A percentile compares a stretch with the other conserved stretches of the same genome.
phyloP scores from a whole-genome alignment of 2,113 vertebrate species.

The Coptodon bakossiorum region DNA sequence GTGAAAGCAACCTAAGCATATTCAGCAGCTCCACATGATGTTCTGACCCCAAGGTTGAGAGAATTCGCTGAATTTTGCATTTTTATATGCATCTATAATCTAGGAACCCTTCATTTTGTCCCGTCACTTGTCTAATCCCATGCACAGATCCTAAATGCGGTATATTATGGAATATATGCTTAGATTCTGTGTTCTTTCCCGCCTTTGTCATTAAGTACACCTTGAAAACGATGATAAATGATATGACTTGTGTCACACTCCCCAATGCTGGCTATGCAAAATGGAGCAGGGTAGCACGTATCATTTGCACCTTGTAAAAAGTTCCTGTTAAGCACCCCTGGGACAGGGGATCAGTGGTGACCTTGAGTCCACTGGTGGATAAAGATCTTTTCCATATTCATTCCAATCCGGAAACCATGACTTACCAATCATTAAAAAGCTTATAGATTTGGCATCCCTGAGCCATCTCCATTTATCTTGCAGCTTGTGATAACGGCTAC shows the following conservation, averaged over 20 bases:
- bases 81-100: neutral
- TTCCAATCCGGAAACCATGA: slow-evolving; percentile 62
- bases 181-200: neutral
- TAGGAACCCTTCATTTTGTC: neutral
- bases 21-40: neutral
- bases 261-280: neutral
- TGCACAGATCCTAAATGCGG: neutral
- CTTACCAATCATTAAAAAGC: slow-evolving; percentile 67
- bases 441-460: slow-evolving; percentile 48
- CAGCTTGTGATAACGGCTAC: slow-evolving; percentile 19
- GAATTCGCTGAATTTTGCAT: neutral
- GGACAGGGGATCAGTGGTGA: slow-evolving; percentile 50
- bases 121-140: neutral
- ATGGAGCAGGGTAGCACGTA: neutral
- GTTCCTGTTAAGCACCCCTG: slow-evolving; percentile 40
- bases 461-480: slow-evolving; percentile 41
- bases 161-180: neutral
- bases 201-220: slow-evolving; percentile 2
- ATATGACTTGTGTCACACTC: slow-evolving; percentile 11
- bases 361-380: slow-evolving; percentile 55
- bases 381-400: slow-evolving; percentile 66
- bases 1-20: neutral
- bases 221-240: slow-evolving; percentile 13
- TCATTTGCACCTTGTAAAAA: slow-evolving; percentile 44
- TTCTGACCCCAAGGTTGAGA: neutral